Base-by-base conservation (phyloP, 1,140 invertebrate genomes). In the Philaenus spumarius region DNA sequence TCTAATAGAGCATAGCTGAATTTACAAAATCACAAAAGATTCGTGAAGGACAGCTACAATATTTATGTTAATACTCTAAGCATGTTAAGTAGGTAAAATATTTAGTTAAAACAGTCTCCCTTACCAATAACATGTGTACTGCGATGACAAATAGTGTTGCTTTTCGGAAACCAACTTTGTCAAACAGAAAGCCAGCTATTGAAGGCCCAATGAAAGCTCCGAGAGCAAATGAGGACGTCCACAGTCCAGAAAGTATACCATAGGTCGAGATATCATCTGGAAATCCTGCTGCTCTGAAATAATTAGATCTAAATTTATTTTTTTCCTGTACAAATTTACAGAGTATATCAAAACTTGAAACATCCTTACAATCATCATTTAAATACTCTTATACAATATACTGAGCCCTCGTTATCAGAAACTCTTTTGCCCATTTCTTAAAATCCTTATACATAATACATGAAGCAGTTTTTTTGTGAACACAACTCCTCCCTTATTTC, bases 221-320 rank as follows among this genome's bases (percentile, higher is more conserved):
- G 5, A 78, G 62, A 17, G 78, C 76, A 64, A 77, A 78, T 3
- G 74, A 70, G 1, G 75, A 76, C 4, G 77, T 73, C 73, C 76
- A 78, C 1, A 80, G 66, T 1, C 77, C 75, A 1, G 78, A 80
- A 11, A 79, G 67, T 2, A 79, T 45, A 4, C 77, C 77, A 59
- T 79, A 79, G 0, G 78, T 80, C 19, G 68, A 57, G 5, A 79
- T 64, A 61, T 76, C 74, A 57, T 78, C 72, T 2, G 75, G 74
- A 68, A 77, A 77, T 12, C 77, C 77, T 22, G 67, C 59, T 9
- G 61, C 64, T 14, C 72, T 73, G 54, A 14, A 67, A 59, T 50
- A 59, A n/a, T n/a, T n/a, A n/a, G n/a, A n/a, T n/a, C n/a, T n/a
- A n/a, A n/a, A n/a, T n/a, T n/a, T n/a, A n/a, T n/a, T n/a, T n/a